These are phyloP conservation scores for Tenebrio molitor DNA, from an alignment of 1,140 invertebrate genomes.

Conservation along the genomic window DNA sequence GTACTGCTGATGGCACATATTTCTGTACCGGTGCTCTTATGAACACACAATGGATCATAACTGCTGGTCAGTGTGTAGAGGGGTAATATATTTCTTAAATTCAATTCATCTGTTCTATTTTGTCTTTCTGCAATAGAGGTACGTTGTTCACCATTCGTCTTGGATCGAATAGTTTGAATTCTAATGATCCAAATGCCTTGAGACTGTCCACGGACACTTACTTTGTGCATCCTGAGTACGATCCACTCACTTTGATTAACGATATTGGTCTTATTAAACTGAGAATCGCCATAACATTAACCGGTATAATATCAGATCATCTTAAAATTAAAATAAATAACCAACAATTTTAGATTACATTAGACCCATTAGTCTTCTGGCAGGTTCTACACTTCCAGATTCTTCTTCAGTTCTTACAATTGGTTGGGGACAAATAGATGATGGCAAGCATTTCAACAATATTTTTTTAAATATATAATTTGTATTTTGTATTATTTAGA, in stretches of 20 bases:
- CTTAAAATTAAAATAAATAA: not conserved
- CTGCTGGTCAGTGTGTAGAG: constrained; percentile 10
- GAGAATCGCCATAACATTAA: not conserved
- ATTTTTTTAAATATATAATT: not conserved
- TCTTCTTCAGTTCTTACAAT: not conserved
- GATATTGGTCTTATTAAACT: constrained; percentile 17
- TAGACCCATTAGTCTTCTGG: not conserved
- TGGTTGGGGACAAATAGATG: constrained; percentile 8
- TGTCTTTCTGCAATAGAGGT: too few relatives aligned
- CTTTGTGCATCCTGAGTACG: constrained; percentile 9
- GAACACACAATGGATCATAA: not conserved
- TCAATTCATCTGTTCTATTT: too few relatives aligned
- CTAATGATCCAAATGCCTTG: not conserved
- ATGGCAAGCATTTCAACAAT: not conserved
- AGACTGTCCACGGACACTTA: constrained; percentile 4
- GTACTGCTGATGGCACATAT: constrained; percentile 6
- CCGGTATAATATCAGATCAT: not conserved
- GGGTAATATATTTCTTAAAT: constrained; percentile 7
- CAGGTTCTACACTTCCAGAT: not conserved
- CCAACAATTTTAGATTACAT: constrained; percentile 6
- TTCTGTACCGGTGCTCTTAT: constrained; percentile 14
- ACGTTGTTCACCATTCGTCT: constrained; percentile 1
- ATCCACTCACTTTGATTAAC: not conserved
- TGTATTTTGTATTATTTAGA: constrained; percentile 1
- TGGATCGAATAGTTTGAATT: not conserved